These are phyloP conservation scores for Fukomys damarensis DNA, from an alignment of 2,113 vertebrate species.

Conservation along the genomic window DNA sequence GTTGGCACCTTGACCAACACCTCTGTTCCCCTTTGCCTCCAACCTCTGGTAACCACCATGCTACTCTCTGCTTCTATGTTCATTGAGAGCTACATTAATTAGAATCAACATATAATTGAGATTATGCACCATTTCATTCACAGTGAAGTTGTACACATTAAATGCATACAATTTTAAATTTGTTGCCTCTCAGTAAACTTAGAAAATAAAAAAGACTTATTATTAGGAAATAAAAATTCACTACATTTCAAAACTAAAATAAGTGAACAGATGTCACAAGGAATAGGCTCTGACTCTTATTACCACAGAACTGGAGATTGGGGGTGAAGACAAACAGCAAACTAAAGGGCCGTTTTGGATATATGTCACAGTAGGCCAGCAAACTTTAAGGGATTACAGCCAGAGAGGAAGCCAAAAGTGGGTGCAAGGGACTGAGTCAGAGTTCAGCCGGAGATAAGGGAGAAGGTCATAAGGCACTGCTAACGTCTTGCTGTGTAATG, in stretches of 20 bases:
- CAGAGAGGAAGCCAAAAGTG: conserved; percentile 15
- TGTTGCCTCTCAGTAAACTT: not conserved
- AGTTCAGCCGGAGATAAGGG: not conserved
- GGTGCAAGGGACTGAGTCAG: not conserved
- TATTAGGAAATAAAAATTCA: not conserved
- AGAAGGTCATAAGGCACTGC: not conserved
- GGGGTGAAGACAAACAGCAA: not conserved
- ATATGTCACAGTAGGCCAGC: not conserved
- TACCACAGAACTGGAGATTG: conserved; percentile 1
- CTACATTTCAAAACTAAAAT: not conserved
- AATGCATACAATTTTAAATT: not conserved
- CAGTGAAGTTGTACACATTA: not conserved
- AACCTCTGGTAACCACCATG: not conserved
- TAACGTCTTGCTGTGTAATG: not conserved
- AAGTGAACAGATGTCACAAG: not conserved
- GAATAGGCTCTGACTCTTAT: not conserved
- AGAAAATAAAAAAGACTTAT: not conserved
- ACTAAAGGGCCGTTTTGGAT: not conserved
- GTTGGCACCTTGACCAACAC: not conserved
- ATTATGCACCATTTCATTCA: not conserved
- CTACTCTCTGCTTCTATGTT: not conserved
- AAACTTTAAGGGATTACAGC: conserved; percentile 21
- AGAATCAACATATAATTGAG: not conserved
- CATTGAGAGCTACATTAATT: not conserved
- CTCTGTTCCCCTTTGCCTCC: not conserved